Evolutionary conservation across 2,888 invertebrate genomes (phyloP).

Genomic region (Phalangium opilio): DNA sequence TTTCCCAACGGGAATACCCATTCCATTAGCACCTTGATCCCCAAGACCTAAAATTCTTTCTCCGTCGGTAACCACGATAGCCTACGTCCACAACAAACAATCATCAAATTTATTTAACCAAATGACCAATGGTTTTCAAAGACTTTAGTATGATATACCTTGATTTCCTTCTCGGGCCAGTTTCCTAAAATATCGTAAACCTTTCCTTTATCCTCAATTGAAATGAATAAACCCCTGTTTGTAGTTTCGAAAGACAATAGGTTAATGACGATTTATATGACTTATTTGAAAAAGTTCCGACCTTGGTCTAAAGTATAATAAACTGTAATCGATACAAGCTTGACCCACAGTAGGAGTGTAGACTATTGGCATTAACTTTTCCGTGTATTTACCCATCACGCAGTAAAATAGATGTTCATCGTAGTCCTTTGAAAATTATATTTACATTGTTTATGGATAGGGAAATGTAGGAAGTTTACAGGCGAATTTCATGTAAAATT

Average conservation of each 20-base stretch:
- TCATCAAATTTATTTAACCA: background rate
- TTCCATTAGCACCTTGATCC: conserved; percentile 91
- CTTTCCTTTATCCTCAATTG: conserved; percentile 49
- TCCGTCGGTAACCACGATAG: conserved; percentile 62
- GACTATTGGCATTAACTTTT: conserved; percentile 91
- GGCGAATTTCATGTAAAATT: background rate
- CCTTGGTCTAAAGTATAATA: conserved; percentile 76
- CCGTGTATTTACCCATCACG: conserved; percentile 68
- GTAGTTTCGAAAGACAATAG: background rate
- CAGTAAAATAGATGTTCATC: conserved; percentile 93
- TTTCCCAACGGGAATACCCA: conserved; percentile 98
- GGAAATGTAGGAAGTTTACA: no score
- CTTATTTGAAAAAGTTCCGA: conserved; percentile 18
- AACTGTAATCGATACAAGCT: conserved; percentile 92
- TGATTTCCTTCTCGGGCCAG: conserved; percentile 50
- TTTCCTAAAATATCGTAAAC: conserved; percentile 85
- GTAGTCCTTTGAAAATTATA: conserved; percentile 49
- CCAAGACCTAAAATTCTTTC: conserved; percentile 95
- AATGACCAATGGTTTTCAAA: no score
- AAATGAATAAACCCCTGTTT: conserved; percentile 69
- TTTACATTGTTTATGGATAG: no score
- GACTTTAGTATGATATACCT: no score
- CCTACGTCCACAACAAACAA: conserved; percentile 3
- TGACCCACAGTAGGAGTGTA: conserved; percentile 96
- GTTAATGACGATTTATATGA: conserved; percentile 2